Evolutionary conservation across 2,888 invertebrate species (phyloP), one percentile per base, ranked within the genome.

Genomic region (Cyrtodaria siliqua): DNA sequence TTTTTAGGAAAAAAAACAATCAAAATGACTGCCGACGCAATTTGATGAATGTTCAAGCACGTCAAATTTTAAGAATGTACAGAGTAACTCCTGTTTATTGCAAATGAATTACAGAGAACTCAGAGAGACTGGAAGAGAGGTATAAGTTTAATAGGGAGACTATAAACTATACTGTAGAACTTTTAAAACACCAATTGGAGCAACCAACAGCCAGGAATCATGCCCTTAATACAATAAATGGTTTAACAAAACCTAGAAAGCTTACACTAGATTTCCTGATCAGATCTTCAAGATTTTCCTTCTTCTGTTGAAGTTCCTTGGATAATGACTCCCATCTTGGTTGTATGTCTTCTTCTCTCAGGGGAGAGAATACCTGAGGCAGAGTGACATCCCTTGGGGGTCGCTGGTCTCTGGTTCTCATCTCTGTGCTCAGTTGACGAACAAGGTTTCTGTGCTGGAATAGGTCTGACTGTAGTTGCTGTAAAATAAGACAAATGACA

Each of bases 391-490:
- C 69, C 49, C 68, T 53, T 50, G 66, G 38, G 40, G 75, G 53
- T 49, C 75, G 49, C 18, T 60, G 56, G 18, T 79, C 75, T 14
- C 70, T 27, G 0, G 72, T 53, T 47, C 77, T 61, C 76, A 80
- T 75, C 55, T 80, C 82, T 24, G 80, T 63, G 55, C 79, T 82
- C 67, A 82, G 69, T 66, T 86, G 86, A 16, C 81, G 74, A 3
- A 90, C 78, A 27, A 90, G 76, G 61, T 87, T 86, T 20, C 79
- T 67, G 74, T 91, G 90, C 26, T 88, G 83, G 26, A 67, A 79
- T 24, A 88, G 69, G 55, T 89, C 90, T 27, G 86, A 83, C 40
- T 86, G 85, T 47, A 90, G 70, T 60, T 87, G 86, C 88, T 88
- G 76, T 8, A 69, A 77, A 47, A 52, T 53, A 27, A 68, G 40